Conservation (phyloP, 2,888 invertebrate species). For the Fissipunctia ypsillon region DNA sequence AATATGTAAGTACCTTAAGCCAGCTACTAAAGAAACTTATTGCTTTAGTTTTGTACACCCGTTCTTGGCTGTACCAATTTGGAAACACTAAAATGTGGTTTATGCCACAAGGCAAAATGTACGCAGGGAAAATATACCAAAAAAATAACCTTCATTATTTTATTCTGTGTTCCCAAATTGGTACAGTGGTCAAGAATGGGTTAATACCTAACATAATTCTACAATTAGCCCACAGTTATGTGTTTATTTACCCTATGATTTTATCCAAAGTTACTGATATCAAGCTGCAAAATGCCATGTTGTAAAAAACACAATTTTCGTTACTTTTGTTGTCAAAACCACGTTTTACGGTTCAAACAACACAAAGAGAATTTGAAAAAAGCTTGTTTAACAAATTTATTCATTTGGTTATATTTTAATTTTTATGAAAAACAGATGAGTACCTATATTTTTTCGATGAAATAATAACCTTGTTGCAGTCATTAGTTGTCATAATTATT, state of each 20-base stretch:
- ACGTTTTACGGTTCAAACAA: neutral
- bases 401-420: neutral
- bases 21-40: neutral
- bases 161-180: too few relatives aligned
- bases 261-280: neutral
- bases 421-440: neutral
- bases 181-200: too few relatives aligned
- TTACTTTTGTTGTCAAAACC: slow-evolving; percentile 11
- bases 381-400: too few relatives aligned
- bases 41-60: neutral
- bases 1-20: neutral
- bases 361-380: neutral
- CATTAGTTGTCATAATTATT: neutral
- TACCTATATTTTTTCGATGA: neutral
- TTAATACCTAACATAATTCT: neutral
- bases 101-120: too few relatives aligned
- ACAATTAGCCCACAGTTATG: neutral
- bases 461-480: neutral
- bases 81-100: too few relatives aligned
- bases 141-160: too few relatives aligned
- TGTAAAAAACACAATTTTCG: neutral
- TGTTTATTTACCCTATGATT: neutral
- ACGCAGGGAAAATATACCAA: too few relatives aligned
- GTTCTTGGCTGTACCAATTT: too few relatives aligned
- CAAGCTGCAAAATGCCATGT: neutral